Evolutionary conservation across 2,113 vertebrate genomes (phyloP).

Genomic region (Gnathonemus longibarbis): DNA sequence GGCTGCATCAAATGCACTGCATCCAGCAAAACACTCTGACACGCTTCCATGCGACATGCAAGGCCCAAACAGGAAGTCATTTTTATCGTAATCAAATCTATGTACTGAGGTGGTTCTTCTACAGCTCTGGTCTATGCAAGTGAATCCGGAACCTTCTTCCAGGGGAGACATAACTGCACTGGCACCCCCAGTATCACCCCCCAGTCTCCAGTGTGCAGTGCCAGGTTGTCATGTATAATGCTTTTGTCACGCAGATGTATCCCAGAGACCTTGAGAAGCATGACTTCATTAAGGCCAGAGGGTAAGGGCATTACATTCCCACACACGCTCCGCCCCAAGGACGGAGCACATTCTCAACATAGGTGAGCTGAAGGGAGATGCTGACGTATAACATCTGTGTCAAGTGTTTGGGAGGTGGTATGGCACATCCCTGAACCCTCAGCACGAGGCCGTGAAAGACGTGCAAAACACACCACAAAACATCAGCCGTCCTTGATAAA

Average conservation of each 20-base stretch:
- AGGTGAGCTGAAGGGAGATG: neutral
- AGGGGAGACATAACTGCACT: neutral
- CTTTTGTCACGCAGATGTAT: neutral
- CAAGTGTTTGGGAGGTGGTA: neutral
- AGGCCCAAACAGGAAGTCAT: neutral
- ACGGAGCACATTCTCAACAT: neutral
- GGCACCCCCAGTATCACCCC: neutral
- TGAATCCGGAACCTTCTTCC: neutral
- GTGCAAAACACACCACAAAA: neutral
- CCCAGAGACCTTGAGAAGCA: neutral
- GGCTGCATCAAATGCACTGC: neutral
- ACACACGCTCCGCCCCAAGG: neutral
- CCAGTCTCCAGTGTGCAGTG: neutral
- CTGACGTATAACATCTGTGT: neutral
- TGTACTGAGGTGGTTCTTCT: neutral
- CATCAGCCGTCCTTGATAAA: neutral
- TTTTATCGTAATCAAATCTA: neutral
- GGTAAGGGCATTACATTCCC: neutral
- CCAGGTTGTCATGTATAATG: neutral
- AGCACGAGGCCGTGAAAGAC: neutral
- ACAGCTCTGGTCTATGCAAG: neutral
- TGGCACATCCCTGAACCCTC: neutral
- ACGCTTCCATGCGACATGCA: neutral
- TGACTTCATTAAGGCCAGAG: neutral
- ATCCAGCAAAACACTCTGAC: neutral